Evolutionary conservation across 2,113 vertebrate genomes (phyloP).

Genomic region (Aythya baeri): DNA sequence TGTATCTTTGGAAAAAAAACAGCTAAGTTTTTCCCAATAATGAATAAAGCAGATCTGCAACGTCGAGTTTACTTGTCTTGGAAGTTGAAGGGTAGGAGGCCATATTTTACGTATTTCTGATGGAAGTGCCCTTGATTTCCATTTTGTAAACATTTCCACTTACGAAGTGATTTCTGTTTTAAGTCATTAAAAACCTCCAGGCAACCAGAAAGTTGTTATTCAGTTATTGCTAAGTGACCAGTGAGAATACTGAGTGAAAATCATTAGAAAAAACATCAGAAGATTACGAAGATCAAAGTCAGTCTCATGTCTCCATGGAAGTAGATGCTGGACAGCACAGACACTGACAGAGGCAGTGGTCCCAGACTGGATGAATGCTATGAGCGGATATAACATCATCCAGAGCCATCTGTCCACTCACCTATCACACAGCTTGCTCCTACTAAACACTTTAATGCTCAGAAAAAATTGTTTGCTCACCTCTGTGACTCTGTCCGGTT

Average conservation of each 20-base stretch:
- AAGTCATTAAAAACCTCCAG: neutral
- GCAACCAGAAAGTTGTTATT: neutral
- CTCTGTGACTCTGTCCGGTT: conserved; percentile 92
- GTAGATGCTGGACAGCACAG: neutral
- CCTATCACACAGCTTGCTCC: neutral
- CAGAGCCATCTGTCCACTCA: neutral
- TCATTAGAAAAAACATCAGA: neutral
- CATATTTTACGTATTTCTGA: neutral
- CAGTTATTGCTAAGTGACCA: neutral
- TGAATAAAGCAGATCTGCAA: neutral
- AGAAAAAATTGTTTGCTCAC: conserved; percentile 70
- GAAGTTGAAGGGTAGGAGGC: neutral
- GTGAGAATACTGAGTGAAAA: neutral
- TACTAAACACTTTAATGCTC: neutral
- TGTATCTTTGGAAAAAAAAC: neutral
- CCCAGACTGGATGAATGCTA: neutral
- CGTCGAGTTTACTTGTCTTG: neutral
- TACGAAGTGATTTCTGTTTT: neutral
- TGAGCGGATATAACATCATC: neutral
- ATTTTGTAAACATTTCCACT: neutral
- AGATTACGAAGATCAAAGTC: neutral
- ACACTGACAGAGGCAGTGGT: neutral
- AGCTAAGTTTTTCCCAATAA: neutral
- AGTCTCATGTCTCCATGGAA: neutral
- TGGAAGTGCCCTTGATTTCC: neutral